A percentile compares a stretch with the other conserved stretches of the same genome.
These are phyloP conservation scores for Trinectes maculatus DNA, from an alignment of 2,113 vertebrate species.

Conservation along the genomic window DNA sequence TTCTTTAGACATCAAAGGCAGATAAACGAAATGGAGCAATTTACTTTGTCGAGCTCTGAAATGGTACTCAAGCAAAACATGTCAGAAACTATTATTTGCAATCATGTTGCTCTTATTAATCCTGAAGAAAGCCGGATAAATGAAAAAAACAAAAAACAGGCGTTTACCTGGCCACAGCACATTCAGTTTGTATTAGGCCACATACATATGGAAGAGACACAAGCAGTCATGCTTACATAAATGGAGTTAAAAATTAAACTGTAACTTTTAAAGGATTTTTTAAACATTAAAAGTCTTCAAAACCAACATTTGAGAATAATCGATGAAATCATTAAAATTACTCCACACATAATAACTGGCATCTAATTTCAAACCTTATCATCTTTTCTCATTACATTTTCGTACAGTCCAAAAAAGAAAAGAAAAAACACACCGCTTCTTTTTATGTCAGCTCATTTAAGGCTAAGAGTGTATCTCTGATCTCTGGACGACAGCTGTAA, in stretches of 20 bases:
- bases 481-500: slow-evolving; percentile 29
- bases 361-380: not conserved
- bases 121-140: slow-evolving; percentile 72
- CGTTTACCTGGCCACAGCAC: slow-evolving; percentile 64
- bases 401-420: not conserved
- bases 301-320: slow-evolving; percentile 20
- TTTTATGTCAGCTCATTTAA: slow-evolving; percentile 16
- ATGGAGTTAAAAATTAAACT: not conserved
- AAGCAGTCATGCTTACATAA: slow-evolving; percentile 28
- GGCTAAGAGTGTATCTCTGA: slow-evolving; percentile 24
- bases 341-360: too few relatives aligned
- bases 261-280: slow-evolving; percentile 57
- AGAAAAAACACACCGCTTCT: not conserved
- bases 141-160: slow-evolving; percentile 68
- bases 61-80: slow-evolving; percentile 83
- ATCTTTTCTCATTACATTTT: not conserved
- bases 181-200: slow-evolving; percentile 64
- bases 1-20: slow-evolving; percentile 87
- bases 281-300: slow-evolving; percentile 43
- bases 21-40: slow-evolving; percentile 91
- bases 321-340: too few relatives aligned
- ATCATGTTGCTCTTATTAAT: slow-evolving; percentile 84
- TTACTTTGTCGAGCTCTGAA: slow-evolving; percentile 82
- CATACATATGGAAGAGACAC: slow-evolving; percentile 41
- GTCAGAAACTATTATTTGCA: slow-evolving; percentile 90